A percentile compares a stretch with the other conserved stretches of the same genome.
Conservation (phyloP, 2,113 vertebrate species). For the Dicaeum eximium region DNA sequence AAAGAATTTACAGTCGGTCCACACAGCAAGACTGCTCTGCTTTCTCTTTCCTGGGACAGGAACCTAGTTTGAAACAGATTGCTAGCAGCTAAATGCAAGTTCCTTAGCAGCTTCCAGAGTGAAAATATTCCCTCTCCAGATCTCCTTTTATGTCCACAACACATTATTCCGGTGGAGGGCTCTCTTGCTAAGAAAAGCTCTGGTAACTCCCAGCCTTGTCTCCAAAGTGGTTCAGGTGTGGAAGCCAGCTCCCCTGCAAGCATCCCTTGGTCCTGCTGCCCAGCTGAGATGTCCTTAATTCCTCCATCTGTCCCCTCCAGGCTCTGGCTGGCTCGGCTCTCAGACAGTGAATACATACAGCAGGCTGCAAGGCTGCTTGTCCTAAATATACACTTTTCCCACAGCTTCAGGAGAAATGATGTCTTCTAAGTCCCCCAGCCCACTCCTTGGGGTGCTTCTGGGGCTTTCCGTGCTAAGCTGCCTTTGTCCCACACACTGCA, state of each 20-base stretch:
- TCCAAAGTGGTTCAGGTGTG: slow-evolving; percentile 31
- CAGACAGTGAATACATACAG: neutral
- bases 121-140: slow-evolving; percentile 51
- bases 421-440: neutral
- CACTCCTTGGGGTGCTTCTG: neutral
- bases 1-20: neutral
- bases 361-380: neutral
- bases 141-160: slow-evolving; percentile 60
- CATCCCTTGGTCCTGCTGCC: slow-evolving; percentile 32
- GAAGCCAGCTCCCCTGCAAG: slow-evolving; percentile 2
- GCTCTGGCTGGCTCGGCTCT: neutral
- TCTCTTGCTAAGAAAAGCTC: slow-evolving; percentile 62
- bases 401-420: neutral
- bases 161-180: slow-evolving; percentile 55
- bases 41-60: slow-evolving; percentile 37
- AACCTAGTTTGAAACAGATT: slow-evolving; percentile 33
- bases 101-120: slow-evolving; percentile 31
- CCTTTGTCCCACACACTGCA: neutral
- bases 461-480: neutral
- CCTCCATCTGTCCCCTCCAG: slow-evolving; percentile 45
- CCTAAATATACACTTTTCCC: neutral
- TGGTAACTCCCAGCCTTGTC: slow-evolving; percentile 23
- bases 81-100: slow-evolving; percentile 43
- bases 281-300: slow-evolving; percentile 61
- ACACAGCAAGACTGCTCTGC: neutral